Evolutionary conservation across 2,888 invertebrate genomes (phyloP), one percentile per base, ranked within the genome.

Genomic region (Lottia gigantea): DNA sequence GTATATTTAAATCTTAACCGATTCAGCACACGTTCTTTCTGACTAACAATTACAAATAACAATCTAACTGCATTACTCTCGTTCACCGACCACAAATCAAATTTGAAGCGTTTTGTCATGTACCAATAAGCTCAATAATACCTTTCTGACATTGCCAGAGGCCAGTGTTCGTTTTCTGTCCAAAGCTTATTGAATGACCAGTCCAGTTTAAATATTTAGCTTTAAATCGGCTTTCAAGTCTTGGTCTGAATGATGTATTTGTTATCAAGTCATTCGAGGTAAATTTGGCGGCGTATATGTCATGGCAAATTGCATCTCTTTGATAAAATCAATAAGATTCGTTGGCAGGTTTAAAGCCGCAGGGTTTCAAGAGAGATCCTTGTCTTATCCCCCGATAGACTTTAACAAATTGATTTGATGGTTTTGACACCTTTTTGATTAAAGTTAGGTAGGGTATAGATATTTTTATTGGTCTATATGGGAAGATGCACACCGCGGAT

Each of bases 301-400:
- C 69, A 55, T 55, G 64, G 65, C 64, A 69, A 69, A 69, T 69
- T 69, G 49, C 69, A 69, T 65, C 61, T n/a, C 69, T 69, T 69
- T 65, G 61, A 64, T 49, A 55, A 45, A 65, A 69, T 69, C 69
- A 69, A 69, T 64, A 64, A 45, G 64, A 45, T 47, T 62, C 40
- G 64, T 69, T 64, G 64, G 55, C 55, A 65, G 64, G 61, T 31
- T 25, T 61, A n/a, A 40, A 64, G 55, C 61, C 64, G 61, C 23
- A 25, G 64, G 64, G 55, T 40, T 46, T 25, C 46, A 19, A 23
- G 55, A 40, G 40, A 61, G 49, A 49, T 69, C 64, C 64, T 69
- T 64, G 65, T 69, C 55, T 65, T 64, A 64, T 45, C n/a, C 64
- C 15, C 23, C 26, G 55, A n/a, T 55, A 55, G 40, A 65, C 69